These are phyloP conservation scores for Xanthostigma xanthostigma DNA, from an alignment of 2,888 invertebrate species.

Conservation along the genomic window DNA sequence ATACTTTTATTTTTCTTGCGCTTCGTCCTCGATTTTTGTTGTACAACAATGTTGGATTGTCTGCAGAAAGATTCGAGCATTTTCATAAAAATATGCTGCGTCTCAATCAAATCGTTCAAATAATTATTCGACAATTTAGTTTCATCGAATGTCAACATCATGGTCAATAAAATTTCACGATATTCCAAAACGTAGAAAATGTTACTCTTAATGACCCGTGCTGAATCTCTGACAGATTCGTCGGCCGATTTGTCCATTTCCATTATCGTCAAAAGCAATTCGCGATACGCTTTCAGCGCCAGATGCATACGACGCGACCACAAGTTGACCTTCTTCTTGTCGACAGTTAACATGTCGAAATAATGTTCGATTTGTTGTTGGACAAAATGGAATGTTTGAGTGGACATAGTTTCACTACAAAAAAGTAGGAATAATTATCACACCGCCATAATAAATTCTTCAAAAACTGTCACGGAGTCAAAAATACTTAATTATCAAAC, in stretches of 20 bases:
- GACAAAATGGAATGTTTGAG: conserved; percentile 84
- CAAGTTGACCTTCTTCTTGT: conserved; percentile 66
- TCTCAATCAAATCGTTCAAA: conserved; percentile 76
- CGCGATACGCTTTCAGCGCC: conserved; percentile 63
- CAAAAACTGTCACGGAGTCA: no score
- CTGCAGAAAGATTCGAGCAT: conserved; percentile 66
- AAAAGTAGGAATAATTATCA: conserved; percentile 8
- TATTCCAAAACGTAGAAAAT: conserved; percentile 91
- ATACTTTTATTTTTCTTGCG: conserved; percentile 32
- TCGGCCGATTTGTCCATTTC: conserved; percentile 69
- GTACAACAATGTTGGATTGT: conserved; percentile 45
- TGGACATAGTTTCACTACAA: conserved; percentile 82
- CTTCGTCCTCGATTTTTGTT: conserved; percentile 46
- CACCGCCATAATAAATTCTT: not conserved
- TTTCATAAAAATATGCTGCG: conserved; percentile 80
- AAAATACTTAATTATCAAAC: no score
- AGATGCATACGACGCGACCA: conserved; percentile 83
- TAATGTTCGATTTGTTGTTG: conserved; percentile 83
- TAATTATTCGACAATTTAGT: conserved; percentile 71
- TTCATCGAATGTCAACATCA: conserved; percentile 72
- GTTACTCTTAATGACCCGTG: conserved; percentile 77
- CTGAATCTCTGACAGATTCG: conserved; percentile 54
- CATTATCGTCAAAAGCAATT: conserved; percentile 68
- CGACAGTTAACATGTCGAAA: conserved; percentile 66
- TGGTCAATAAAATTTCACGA: conserved; percentile 70